Base-by-base conservation (phyloP, 1,140 invertebrate species). In the Euwallacea similis region DNA sequence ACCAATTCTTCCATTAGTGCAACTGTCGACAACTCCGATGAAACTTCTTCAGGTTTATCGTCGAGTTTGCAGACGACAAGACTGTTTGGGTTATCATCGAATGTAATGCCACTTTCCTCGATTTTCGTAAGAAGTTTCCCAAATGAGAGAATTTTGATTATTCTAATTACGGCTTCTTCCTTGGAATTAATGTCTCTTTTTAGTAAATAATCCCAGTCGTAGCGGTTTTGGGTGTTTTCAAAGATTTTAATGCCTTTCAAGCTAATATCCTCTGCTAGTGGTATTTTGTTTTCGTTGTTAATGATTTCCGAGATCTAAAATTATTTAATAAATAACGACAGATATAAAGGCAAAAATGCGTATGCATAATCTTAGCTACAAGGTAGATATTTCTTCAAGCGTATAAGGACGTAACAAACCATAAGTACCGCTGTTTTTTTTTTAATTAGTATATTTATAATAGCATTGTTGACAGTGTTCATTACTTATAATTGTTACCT, bases 121-220 rank as follows among this genome's bases (percentile, higher is more conserved):
- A 90, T 83, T 8, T 85, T 85, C 60, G 87, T 86, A 43, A 91
- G 85, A 76, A 88, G 88, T 76, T 88, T 85, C 2, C 90, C 91
- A 82, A 93, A 93, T 63, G 88, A 85, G n/a, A 90, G 82, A 66
- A 93, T 85, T 78, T 90, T 91, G 44, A 89, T 80, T 16, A 87
- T 85, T 74, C 91, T 85, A 41, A 92, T 79, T 15, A 91, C 79
- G 16, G 87, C 86, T 77, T 91, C 89, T 77, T 92, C 90, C 71
- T 85, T 84, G 0, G 83, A 78, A 60, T 84, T 87, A 53, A 89
- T 84, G 70, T 84, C 85, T 56, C 82, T 85, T 7, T 87, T 86
- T 50, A 86, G 79, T 8, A 86, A 80, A 58, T 87, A 83, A 54
- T 85, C 84, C 90, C 91, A 91, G 76, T 92, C 85, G 0, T 91